phyloP scores from a whole-genome alignment of 35 echinoderm and acorn worm genomes.

The Heliocidaris erythrogramma region DNA sequence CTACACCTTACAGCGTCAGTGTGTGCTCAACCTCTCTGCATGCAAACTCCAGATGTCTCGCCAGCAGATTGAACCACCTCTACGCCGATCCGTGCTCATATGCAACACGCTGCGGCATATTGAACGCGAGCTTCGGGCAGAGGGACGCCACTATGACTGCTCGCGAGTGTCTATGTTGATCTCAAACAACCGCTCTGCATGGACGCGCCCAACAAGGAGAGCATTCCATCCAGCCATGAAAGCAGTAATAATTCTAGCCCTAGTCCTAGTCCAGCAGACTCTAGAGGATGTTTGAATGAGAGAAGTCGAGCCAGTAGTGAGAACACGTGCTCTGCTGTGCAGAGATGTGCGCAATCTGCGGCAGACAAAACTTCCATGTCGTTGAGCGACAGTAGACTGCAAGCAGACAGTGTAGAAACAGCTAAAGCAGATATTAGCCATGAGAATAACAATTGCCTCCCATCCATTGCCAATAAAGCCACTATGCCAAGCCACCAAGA shows the following conservation, averaged over 20 bases:
- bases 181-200: constrained; percentile 45
- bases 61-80: constrained; percentile 65
- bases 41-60: constrained; percentile 70
- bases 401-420: constrained; percentile 33
- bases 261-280: neutral
- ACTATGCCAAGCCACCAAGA: constrained; percentile 45
- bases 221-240: constrained; percentile 28
- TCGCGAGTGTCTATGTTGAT: constrained; percentile 62
- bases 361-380: constrained; percentile 25
- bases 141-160: constrained; percentile 68
- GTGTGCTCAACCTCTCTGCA: constrained; percentile 77
- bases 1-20: constrained; percentile 77
- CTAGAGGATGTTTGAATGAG: constrained; percentile 34
- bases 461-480: constrained; percentile 42
- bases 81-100: constrained; percentile 79
- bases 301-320: constrained; percentile 29
- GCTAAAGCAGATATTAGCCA: neutral
- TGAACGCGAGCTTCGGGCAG: constrained; percentile 67
- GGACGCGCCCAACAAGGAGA: constrained; percentile 64
- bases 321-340: constrained; percentile 22
- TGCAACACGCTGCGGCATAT: constrained; percentile 80
- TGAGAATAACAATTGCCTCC: constrained; percentile 51
- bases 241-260: neutral
- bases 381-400: constrained; percentile 46
- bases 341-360: constrained; percentile 17